Conservation (phyloP, 2,888 invertebrate species). For the Eurytoma californica region DNA sequence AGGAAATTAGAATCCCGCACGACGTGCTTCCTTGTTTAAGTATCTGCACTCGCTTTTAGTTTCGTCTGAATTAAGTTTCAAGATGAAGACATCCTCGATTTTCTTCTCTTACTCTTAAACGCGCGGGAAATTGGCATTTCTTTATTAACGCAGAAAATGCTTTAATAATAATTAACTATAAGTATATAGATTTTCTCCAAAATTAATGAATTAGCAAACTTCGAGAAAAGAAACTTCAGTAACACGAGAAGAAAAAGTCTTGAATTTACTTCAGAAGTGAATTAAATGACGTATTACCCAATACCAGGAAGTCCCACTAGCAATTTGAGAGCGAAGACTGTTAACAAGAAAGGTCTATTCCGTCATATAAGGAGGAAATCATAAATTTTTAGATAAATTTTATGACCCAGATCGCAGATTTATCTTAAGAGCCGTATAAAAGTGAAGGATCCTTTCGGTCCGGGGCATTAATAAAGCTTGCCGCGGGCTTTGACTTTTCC, state of each 20-base stretch:
- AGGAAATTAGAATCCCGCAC: conserved; percentile 73
- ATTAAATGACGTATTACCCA: neutral
- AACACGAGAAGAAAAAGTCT: too few species aligned
- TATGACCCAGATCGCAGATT: conserved; percentile 42
- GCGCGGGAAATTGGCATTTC: too few species aligned
- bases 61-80: too few species aligned
- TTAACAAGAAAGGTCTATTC: neutral
- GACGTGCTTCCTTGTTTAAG: conserved; percentile 64
- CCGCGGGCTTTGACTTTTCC: conserved; percentile 38
- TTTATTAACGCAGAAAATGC: too few species aligned
- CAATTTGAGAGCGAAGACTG: too few species aligned
- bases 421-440: conserved; percentile 35
- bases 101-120: neutral
- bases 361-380: neutral
- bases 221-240: too few species aligned
- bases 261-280: too few species aligned
- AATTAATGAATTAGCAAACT: too few species aligned
- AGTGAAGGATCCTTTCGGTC: conserved; percentile 16
- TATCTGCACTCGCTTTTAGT: neutral
- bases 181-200: too few species aligned
- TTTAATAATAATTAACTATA: too few species aligned
- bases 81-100: neutral
- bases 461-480: conserved; percentile 43
- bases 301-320: too few species aligned
- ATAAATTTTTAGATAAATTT: conserved; percentile 32